A percentile compares a stretch with the other conserved stretches of the same genome.
These are phyloP conservation scores for Hydrolagus affinis DNA, from an alignment of 2,113 vertebrate genomes.

Conservation along the genomic window DNA sequence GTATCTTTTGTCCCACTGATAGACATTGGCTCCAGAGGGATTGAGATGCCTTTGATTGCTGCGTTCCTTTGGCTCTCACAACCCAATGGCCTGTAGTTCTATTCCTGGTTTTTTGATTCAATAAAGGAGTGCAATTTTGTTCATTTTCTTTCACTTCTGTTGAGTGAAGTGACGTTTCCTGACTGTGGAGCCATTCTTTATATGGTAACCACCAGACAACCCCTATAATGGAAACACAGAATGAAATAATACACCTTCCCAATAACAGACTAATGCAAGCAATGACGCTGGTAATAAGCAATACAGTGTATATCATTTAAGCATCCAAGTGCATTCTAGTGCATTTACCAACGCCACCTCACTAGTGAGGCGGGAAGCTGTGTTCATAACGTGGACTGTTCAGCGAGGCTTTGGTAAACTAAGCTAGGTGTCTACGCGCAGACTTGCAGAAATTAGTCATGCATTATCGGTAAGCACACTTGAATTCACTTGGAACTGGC, in stretches of 20 bases:
- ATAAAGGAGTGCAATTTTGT: constrained; percentile 33
- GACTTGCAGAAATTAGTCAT: too few relatives aligned
- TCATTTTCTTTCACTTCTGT: constrained; percentile 26
- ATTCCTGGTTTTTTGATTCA: constrained; percentile 39
- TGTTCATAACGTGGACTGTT: too few relatives aligned
- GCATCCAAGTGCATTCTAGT: too few relatives aligned
- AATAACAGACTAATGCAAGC: background rate
- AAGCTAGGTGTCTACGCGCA: too few relatives aligned
- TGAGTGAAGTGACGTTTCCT: constrained; percentile 41
- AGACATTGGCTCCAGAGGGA: constrained; percentile 56
- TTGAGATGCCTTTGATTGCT: constrained; percentile 11
- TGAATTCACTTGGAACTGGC: too few relatives aligned
- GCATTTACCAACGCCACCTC: too few relatives aligned
- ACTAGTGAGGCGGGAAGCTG: too few relatives aligned
- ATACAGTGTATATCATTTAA: background rate
- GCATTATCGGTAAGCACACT: too few relatives aligned
- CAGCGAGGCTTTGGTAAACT: too few relatives aligned
- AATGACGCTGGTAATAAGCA: background rate
- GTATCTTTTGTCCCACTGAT: constrained; percentile 60
- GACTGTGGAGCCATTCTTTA: constrained; percentile 45
- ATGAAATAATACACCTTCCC: background rate
- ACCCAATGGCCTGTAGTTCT: background rate
- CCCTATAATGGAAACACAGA: constrained; percentile 49
- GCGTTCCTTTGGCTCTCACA: background rate
- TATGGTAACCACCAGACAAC: constrained; percentile 79